Conservation (phyloP, 2,113 vertebrate species). For the Galemys pyrenaicus region DNA sequence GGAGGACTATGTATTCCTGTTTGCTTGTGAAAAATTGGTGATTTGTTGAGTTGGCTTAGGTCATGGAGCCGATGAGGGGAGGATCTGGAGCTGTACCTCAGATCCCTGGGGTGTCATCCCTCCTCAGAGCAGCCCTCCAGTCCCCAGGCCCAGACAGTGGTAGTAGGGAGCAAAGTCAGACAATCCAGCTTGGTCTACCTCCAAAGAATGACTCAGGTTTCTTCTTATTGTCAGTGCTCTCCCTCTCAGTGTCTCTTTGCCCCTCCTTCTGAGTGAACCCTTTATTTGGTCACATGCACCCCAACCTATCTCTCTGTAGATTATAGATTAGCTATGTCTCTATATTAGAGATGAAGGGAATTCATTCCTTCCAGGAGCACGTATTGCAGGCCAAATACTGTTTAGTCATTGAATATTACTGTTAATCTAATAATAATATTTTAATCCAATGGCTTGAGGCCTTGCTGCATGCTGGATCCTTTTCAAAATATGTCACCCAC, state of each 20-base stretch:
- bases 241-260: not conserved
- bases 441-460: not conserved
- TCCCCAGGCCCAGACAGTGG: not conserved
- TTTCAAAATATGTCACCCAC: not conserved
- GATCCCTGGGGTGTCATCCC: not conserved
- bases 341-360: not conserved
- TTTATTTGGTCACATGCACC: not conserved
- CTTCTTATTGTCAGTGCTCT: not conserved
- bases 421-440: not conserved
- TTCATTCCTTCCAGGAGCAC: not conserved
- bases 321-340: too few relatives aligned
- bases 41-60: not conserved
- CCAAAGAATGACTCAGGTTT: not conserved
- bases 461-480: not conserved
- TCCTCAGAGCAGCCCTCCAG: not conserved
- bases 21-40: not conserved
- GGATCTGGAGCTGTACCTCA: not conserved
- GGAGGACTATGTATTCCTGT: not conserved
- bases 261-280: not conserved
- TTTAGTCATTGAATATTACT: not conserved
- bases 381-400: not conserved
- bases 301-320: not conserved
- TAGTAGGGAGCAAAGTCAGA: not conserved
- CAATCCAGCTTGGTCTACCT: not conserved
- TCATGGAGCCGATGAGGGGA: not conserved